Evolutionary conservation across 92 coral and sea anemone species (phyloP).

Genomic region (Paramuricea clavata): DNA sequence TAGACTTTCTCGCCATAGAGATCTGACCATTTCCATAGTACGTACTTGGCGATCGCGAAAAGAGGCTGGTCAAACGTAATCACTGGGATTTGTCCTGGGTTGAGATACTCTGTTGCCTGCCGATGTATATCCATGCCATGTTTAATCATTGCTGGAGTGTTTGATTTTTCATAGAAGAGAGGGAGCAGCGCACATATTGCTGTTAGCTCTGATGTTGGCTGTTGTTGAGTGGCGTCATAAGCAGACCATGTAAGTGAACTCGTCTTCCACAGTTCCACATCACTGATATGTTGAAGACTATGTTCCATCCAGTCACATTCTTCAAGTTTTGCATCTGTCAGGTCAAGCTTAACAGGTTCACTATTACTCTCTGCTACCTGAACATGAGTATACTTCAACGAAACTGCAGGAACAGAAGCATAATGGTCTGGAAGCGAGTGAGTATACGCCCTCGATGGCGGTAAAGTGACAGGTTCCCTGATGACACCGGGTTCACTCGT

Average conservation of each 20-base stretch:
- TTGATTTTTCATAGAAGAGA: constrained; percentile 56
- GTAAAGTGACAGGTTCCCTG: not conserved
- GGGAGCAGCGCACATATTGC: constrained; percentile 68
- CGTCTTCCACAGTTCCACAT: not conserved
- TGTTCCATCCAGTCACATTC: constrained; percentile 54
- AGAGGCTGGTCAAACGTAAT: constrained; percentile 56
- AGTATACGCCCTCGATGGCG: not conserved
- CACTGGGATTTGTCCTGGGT: constrained; percentile 67
- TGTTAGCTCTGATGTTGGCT: not conserved
- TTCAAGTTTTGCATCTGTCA: constrained; percentile 31
- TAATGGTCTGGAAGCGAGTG: constrained; percentile 26
- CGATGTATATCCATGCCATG: constrained; percentile 61
- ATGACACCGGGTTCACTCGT: not conserved
- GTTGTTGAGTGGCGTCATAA: constrained; percentile 31
- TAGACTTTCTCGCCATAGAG: not conserved
- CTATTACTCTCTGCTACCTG: constrained; percentile 46
- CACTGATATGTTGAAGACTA: not conserved
- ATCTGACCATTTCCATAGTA: not conserved
- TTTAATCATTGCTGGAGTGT: constrained; percentile 66
- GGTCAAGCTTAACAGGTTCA: not conserved
- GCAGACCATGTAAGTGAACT: constrained; percentile 17
- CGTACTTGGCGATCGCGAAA: not conserved
- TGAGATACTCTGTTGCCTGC: constrained; percentile 39
- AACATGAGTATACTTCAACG: constrained; percentile 17
- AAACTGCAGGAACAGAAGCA: constrained; percentile 34